Percentiles rank a stretch among this genome's conserved stretches.
These are phyloP conservation scores for Bolborhynchus lineola DNA, from an alignment of 2,113 vertebrate genomes.

Conservation along the genomic window DNA sequence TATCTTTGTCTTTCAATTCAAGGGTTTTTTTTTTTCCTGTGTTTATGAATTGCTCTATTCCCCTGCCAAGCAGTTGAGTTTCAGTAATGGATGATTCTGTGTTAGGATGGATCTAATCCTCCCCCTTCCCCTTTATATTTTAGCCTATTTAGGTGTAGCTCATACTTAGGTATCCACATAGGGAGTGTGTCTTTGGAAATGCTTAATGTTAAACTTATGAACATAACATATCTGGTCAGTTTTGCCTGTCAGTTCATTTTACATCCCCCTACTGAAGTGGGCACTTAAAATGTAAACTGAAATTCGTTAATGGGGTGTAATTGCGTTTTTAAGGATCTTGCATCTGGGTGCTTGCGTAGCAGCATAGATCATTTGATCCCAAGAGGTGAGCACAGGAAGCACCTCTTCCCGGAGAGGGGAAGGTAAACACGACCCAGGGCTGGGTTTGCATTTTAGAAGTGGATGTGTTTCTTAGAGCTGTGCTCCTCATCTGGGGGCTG, in stretches of 20 bases:
- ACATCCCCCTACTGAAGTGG: neutral
- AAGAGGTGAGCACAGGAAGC: rapidly evolving
- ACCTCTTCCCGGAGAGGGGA: neutral
- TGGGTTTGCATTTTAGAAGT: neutral
- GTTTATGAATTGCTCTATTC: neutral
- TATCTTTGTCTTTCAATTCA: neutral
- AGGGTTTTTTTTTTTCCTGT: neutral
- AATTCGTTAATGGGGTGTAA: neutral
- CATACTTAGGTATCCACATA: neutral
- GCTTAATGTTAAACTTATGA: neutral
- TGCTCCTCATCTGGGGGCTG: neutral
- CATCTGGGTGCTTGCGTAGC: too few relatives aligned
- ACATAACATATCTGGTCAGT: neutral
- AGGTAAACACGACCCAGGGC: neutral
- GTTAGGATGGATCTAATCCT: neutral
- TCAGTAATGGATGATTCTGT: neutral
- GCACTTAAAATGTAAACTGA: neutral
- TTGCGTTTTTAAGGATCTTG: neutral
- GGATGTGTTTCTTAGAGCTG: neutral
- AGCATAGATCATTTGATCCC: rapidly evolving
- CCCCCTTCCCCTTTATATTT: neutral
- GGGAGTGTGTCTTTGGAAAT: neutral
- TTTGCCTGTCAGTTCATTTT: neutral
- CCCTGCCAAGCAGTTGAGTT: neutral
- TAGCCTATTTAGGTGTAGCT: neutral